These are phyloP conservation scores for Percopsis transmontana DNA, from an alignment of 2,113 vertebrate genomes.

Conservation along the genomic window DNA sequence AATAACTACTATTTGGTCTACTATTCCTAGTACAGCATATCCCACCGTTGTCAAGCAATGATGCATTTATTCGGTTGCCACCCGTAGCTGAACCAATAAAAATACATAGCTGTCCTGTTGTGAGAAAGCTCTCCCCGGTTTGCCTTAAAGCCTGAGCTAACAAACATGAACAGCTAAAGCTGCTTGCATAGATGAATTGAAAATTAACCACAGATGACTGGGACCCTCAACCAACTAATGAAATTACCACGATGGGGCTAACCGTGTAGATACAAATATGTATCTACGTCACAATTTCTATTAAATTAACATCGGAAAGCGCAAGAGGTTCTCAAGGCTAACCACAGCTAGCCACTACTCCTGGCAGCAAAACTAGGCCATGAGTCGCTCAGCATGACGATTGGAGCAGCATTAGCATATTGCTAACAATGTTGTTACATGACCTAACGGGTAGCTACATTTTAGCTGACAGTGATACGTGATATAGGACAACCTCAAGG, in stretches of 20 bases:
- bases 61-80: too few relatives aligned
- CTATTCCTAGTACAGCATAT: not conserved
- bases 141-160: slow-evolving; percentile 7
- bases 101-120: slow-evolving; percentile 2
- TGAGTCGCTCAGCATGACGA: slow-evolving; percentile 54
- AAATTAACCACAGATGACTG: too few relatives aligned
- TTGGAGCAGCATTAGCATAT: slow-evolving; percentile 25
- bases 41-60: too few relatives aligned
- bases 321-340: too few relatives aligned
- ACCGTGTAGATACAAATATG: not conserved
- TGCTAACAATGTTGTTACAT: slow-evolving; percentile 26
- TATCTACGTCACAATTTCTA: too few relatives aligned
- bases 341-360: slow-evolving; percentile 21
- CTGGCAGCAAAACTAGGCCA: slow-evolving; percentile 58
- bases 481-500: accelerated
- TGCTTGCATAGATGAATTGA: not conserved
- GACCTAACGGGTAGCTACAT: not conserved
- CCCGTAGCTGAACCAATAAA: not conserved
- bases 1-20: not conserved
- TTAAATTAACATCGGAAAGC: not conserved
- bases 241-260: not conserved
- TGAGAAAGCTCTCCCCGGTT: not conserved
- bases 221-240: too few relatives aligned
- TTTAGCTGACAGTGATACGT: not conserved
- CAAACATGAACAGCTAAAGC: slow-evolving; percentile 2